Conservation (phyloP, 1,140 invertebrate genomes). For the Calosoma granatense region DNA sequence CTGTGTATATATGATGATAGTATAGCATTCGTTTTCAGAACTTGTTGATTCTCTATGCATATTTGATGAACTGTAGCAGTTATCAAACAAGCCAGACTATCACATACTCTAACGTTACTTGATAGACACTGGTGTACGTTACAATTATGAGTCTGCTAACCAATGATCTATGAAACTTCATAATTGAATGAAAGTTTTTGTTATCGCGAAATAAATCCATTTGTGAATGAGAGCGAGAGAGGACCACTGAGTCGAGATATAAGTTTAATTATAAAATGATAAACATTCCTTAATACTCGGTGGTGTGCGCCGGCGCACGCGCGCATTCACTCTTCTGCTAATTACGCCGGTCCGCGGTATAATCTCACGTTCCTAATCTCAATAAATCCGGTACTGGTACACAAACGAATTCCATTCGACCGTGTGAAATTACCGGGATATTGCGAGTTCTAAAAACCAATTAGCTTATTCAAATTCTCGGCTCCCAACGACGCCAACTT, state of each 20-base stretch:
- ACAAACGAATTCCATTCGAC: not conserved
- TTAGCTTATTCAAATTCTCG: conserved; percentile 5
- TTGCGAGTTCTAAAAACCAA: conserved; percentile 6
- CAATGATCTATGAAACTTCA: not conserved
- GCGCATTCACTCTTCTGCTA: too few relatives aligned
- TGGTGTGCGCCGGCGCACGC: too few relatives aligned
- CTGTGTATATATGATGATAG: too few relatives aligned
- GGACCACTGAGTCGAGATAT: not conserved
- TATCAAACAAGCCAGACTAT: too few relatives aligned
- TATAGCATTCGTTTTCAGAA: too few relatives aligned
- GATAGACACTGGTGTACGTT: too few relatives aligned
- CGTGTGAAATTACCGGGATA: conserved; percentile 4
- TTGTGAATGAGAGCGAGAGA: too few relatives aligned
- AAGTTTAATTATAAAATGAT: conserved; percentile 4
- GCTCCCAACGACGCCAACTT: not conserved
- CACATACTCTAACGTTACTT: too few relatives aligned
- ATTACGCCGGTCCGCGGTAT: not conserved
- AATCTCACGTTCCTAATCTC: conserved; percentile 6
- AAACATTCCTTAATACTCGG: not conserved
- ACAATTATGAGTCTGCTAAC: too few relatives aligned
- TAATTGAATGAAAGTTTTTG: not conserved
- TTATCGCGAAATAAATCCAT: not conserved
- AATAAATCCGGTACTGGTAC: not conserved
- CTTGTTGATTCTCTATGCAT: too few relatives aligned
- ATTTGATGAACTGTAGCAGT: too few relatives aligned